Evolutionary conservation across 2,797 vertebrate genomes (phyloP).

Genomic region (Telmatherina bonti): DNA sequence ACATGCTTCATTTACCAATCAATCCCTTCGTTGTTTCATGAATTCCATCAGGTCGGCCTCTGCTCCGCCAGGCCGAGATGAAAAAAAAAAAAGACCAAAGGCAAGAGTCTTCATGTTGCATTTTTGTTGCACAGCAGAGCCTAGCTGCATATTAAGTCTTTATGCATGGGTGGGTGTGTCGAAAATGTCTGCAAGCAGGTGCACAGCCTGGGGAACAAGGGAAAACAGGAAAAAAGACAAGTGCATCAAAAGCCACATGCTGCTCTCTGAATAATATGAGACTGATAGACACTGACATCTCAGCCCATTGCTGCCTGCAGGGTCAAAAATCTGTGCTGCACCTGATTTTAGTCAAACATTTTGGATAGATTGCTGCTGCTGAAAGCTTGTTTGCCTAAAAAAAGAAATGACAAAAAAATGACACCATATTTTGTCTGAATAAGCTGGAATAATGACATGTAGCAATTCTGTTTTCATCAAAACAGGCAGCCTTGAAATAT

Average conservation of each 20-base stretch:
- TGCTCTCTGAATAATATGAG: slow-evolving; percentile 52
- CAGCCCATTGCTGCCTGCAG: slow-evolving; percentile 53
- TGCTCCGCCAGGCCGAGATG: slow-evolving; percentile 15
- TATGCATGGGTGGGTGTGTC: slow-evolving; percentile 29
- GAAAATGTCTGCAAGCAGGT: slow-evolving; percentile 31
- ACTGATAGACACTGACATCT: slow-evolving; percentile 64
- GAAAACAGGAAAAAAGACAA: slow-evolving; percentile 10
- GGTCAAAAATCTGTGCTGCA: slow-evolving; percentile 54
- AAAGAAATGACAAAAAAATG: background rate
- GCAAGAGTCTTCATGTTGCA: slow-evolving; percentile 8
- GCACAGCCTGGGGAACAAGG: slow-evolving; percentile 24
- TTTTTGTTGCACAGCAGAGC: slow-evolving; percentile 20
- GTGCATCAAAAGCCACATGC: slow-evolving; percentile 39
- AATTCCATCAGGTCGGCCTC: slow-evolving; percentile 71
- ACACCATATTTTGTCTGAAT: too few relatives aligned
- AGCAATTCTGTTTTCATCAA: background rate
- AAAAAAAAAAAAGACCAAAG: slow-evolving; percentile 17
- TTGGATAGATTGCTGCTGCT: slow-evolving; percentile 24
- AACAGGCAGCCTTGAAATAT: too few relatives aligned
- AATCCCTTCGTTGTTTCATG: slow-evolving; percentile 77
- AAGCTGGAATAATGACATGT: background rate
- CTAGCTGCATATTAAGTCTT: slow-evolving; percentile 39
- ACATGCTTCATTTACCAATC: slow-evolving; percentile 77
- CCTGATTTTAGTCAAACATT: slow-evolving; percentile 32
- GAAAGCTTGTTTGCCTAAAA: slow-evolving; percentile 5